Evolutionary conservation across 2,113 vertebrate genomes (phyloP), one percentile per base, ranked within the genome.

Genomic region (Campylomormyrus numenius): DNA sequence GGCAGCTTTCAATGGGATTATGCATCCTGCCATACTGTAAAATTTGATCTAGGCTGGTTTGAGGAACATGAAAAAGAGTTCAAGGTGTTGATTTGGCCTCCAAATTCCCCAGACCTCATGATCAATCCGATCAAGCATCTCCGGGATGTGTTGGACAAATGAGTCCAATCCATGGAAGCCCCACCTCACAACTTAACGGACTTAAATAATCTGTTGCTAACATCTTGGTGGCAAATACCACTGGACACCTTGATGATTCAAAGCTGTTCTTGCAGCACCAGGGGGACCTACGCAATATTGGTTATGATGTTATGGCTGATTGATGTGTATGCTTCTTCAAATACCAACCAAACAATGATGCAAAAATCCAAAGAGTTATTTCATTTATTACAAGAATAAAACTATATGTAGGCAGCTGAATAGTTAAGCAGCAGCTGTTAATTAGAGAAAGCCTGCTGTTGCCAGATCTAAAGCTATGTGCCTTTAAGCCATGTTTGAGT

Each of bases 391-490:
- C 19, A 48, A 42, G 35, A 48, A 42, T 85, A 48, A 85, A 85
- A 48, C 45, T 85, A 48, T 46, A 85, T 35, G 27, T 48, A 56
- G 50, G 24, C 50, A 53, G 50, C 85, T 87, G 49, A 13, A 53
- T 53, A 53, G n/a, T 87, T 87, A 39, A n/a, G 24, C 85, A 87
- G 50, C 85, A 87, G 85, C 85, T 56, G n/a, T 9, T 87, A 87
- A 87, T 87, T 87, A 87, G 85, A 19, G 50, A 35, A 87, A 35
- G 85, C 85, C 85, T 87, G 48, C 85, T 87, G 85, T 53, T 87
- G 49, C 50, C 13, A 53, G 27, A 53, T 31, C 49, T 53, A 87
- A 52, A 87, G 85, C 50, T 35, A 53, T 53, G 13, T 53, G 27
- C 85, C 49, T 87, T 19, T 87, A 53, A 87, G 49, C 15, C 11